Conservation (phyloP, 2,888 invertebrate species). For the Thymelicus lineola region DNA sequence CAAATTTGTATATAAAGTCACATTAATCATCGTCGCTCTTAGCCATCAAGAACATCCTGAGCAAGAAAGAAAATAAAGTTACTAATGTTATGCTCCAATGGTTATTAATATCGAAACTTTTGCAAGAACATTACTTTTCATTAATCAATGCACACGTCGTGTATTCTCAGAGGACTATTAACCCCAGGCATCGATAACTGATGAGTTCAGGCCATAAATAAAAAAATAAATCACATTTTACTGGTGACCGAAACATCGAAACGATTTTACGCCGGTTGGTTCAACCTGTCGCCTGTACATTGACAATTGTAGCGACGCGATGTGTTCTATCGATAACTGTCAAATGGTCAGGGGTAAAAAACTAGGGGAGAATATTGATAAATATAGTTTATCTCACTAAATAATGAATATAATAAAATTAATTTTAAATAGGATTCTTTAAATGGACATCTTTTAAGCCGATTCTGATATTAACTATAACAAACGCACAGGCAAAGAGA, state of each 20-base stretch:
- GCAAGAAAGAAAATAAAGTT: too few relatives aligned
- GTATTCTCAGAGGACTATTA: constrained; percentile 28
- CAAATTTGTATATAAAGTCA: too few relatives aligned
- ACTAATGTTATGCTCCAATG: background rate
- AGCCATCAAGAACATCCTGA: too few relatives aligned
- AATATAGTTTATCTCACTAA: constrained; percentile 9
- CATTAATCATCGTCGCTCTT: too few relatives aligned
- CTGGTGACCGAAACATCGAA: constrained; percentile 70
- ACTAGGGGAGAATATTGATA: constrained; percentile 37
- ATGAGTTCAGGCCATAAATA: constrained; percentile 43
- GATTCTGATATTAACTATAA: too few relatives aligned
- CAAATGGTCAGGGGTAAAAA: constrained; percentile 68
- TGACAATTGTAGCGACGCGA: constrained; percentile 33
- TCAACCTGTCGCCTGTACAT: constrained; percentile 46
- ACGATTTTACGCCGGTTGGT: constrained; percentile 64
- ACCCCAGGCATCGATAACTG: constrained; percentile 40
- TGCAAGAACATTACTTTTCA: constrained; percentile 5
- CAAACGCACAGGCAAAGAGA: too few relatives aligned
- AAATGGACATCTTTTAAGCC: too few relatives aligned
- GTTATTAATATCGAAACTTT: background rate
- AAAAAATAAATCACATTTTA: constrained; percentile 66
- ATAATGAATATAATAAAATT: constrained; percentile 29
- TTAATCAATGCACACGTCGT: constrained; percentile 16
- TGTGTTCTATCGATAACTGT: constrained; percentile 67
- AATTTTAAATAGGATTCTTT: too few relatives aligned